phyloP scores from a whole-genome alignment of 2,797 vertebrate species.

The Pipistrellus kuhlii region DNA sequence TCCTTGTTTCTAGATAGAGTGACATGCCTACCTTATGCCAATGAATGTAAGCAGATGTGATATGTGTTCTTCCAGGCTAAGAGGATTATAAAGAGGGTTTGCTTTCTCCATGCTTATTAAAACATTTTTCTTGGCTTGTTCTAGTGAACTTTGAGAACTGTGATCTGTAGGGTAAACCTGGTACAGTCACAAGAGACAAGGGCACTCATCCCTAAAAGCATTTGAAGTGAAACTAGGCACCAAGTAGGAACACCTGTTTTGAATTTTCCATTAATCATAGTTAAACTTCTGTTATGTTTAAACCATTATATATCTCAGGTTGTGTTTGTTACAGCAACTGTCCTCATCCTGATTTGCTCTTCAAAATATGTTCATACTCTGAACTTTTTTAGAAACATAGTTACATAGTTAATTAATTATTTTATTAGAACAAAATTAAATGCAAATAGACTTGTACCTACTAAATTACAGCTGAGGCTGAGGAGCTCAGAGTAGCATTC shows the following conservation, averaged over 20 bases:
- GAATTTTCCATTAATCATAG: not conserved
- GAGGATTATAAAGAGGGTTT: not conserved
- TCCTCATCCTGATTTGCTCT: not conserved
- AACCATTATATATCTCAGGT: not conserved
- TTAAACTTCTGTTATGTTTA: not conserved
- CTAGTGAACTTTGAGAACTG: not conserved
- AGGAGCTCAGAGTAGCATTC: not conserved
- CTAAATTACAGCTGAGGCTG: not conserved
- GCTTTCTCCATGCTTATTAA: not conserved
- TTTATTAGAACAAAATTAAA: constrained; percentile 36
- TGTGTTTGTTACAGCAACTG: not conserved
- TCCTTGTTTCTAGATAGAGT: not conserved
- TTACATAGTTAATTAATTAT: constrained; percentile 8
- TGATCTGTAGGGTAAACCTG: not conserved
- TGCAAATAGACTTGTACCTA: not conserved
- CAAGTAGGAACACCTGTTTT: not conserved
- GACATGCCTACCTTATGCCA: not conserved
- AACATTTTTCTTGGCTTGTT: not conserved
- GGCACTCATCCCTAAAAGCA: not conserved
- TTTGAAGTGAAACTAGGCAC: not conserved
- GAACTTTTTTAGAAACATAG: not conserved
- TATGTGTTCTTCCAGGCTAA: not conserved
- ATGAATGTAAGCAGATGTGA: not conserved
- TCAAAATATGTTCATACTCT: not conserved
- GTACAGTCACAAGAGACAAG: not conserved